A percentile compares a stretch with the other conserved stretches of the same genome.
Conservation (phyloP, 2,113 vertebrate species). For the Cottus gobio region DNA sequence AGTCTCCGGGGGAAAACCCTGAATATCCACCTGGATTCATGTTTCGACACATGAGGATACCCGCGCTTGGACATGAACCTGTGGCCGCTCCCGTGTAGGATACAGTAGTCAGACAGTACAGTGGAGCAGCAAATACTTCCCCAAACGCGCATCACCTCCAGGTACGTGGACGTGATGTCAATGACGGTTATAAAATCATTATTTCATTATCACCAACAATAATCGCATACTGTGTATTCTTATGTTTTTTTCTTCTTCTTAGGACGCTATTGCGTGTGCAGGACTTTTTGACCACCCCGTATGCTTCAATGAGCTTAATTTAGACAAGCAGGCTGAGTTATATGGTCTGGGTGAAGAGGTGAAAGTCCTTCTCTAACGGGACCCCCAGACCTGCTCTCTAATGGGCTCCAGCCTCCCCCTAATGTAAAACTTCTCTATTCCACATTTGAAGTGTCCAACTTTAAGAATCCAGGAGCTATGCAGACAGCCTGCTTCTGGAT, state of each 20-base stretch:
- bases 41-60: constrained; percentile 40
- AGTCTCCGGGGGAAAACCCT: constrained; percentile 14
- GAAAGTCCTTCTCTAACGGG: constrained; percentile 13
- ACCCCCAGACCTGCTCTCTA: constrained; percentile 38
- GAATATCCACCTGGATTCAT: constrained; percentile 50
- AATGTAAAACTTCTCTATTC: constrained; percentile 43
- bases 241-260: background rate
- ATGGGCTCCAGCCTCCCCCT: constrained; percentile 29
- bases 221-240: background rate
- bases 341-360: constrained; percentile 4
- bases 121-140: constrained; percentile 30
- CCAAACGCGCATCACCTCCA: constrained; percentile 18
- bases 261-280: background rate
- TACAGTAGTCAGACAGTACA: constrained; percentile 4
- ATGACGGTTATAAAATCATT: background rate
- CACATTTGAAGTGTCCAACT: constrained; percentile 21
- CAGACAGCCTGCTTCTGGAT: constrained; percentile 53
- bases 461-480: constrained; percentile 62
- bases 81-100: constrained; percentile 28
- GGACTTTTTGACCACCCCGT: constrained; percentile 5
- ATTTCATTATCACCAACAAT: background rate
- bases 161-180: constrained; percentile 31
- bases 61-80: constrained; percentile 44
- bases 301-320: background rate
- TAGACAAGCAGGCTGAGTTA: constrained; percentile 17